Percentiles rank a stretch among this genome's conserved stretches.
These are phyloP conservation scores for Sebastes reedi DNA, from an alignment of 2,797 vertebrate genomes.

Conservation along the genomic window DNA sequence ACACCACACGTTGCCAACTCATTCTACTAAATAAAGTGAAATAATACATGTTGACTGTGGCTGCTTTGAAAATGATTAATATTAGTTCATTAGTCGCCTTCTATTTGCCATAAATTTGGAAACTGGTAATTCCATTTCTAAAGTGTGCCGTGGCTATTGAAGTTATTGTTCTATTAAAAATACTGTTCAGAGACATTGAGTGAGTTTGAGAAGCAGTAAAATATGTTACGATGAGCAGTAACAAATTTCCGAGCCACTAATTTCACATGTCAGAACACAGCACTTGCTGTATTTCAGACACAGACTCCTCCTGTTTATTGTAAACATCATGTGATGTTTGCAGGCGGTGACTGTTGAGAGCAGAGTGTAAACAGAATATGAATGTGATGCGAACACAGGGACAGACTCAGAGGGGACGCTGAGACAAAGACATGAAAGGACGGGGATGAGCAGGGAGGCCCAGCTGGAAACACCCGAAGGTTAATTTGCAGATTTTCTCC, in stretches of 20 bases:
- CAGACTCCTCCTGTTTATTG: conserved; percentile 10
- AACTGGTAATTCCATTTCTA: background rate
- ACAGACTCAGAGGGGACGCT: conserved; percentile 29
- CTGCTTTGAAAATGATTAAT: background rate
- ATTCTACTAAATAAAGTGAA: background rate
- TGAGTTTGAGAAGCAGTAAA: too few species aligned
- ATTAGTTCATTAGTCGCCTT: background rate
- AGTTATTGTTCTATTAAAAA: background rate
- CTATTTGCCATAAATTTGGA: background rate
- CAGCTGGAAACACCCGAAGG: conserved; percentile 55
- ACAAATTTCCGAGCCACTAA: background rate
- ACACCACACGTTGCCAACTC: background rate
- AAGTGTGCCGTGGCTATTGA: too few species aligned
- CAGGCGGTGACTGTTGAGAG: conserved; percentile 9
- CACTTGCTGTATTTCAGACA: background rate
- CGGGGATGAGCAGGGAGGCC: conserved; percentile 26
- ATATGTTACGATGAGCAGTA: background rate
- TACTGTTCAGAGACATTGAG: too few species aligned
- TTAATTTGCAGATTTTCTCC: conserved; percentile 65
- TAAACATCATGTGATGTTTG: conserved; percentile 35
- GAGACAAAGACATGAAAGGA: conserved; percentile 66
- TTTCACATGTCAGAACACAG: background rate
- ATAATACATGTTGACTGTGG: background rate
- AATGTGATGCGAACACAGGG: conserved; percentile 40
- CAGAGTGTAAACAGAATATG: conserved; percentile 37